Evolutionary conservation across 1,140 invertebrate species (phyloP).

Genomic region (Bilobella aurantiaca): DNA sequence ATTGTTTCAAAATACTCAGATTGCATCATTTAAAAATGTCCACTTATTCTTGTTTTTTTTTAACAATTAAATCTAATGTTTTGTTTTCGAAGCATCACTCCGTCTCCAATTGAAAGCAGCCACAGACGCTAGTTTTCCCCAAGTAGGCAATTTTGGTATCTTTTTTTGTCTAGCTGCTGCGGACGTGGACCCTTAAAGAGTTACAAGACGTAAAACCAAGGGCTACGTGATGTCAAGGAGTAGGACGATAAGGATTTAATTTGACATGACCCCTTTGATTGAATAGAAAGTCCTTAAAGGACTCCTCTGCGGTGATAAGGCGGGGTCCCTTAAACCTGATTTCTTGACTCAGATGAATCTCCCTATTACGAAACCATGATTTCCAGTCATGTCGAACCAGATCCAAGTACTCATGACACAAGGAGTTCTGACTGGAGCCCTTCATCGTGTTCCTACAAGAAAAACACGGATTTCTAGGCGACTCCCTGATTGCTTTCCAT

Average conservation of each 20-base stretch:
- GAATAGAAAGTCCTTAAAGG: slow-evolving; percentile 19
- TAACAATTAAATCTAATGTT: too few species aligned
- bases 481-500: too few species aligned
- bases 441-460: not conserved
- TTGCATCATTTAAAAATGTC: too few species aligned
- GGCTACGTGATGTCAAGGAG: not conserved
- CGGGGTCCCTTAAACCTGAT: not conserved
- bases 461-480: not conserved
- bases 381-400: not conserved
- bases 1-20: too few species aligned
- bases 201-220: slow-evolving; percentile 8
- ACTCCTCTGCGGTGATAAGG: too few species aligned
- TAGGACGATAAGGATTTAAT: slow-evolving; percentile 31
- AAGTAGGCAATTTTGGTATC: not conserved
- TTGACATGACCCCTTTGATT: slow-evolving; percentile 30
- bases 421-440: too few species aligned
- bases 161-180: not conserved
- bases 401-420: too few species aligned
- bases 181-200: not conserved
- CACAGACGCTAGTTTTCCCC: not conserved
- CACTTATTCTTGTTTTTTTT: too few species aligned
- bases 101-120: too few species aligned
- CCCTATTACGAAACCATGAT: not conserved
- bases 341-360: not conserved
- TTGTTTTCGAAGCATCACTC: too few species aligned